Evolutionary conservation across 2,113 vertebrate genomes (phyloP), one percentile per base, ranked within the genome.

Genomic region (Panthera tigris): DNA sequence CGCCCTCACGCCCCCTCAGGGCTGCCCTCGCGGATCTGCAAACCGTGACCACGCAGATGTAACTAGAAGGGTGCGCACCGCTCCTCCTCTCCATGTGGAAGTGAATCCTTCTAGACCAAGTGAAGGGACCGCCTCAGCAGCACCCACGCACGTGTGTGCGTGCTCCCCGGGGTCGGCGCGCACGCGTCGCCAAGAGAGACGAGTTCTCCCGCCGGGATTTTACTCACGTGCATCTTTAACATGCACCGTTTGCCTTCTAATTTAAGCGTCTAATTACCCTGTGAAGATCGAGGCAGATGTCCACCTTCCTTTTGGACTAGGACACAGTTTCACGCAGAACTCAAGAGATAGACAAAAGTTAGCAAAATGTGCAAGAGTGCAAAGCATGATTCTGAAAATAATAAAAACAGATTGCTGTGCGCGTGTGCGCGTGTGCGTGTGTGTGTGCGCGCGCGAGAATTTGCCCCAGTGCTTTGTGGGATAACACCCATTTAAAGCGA

Each of bases 191-290:
- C 84, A 25, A 8, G 41, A 45, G 61, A 81, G 63, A n/a, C 18
- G 21, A 88, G 52, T 33, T 66, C 76, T 71, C 73, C 94, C 4
- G 5, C 91, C 7, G 57, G 81, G 89, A 39, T 86, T 88, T 82
- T 85, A 96, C 81, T 92, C 71, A 78, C 92, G 91, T 61, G 55
- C 55, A 57, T 21, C 19, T 57, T 95, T 50, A 91, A 84, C 82
- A 57, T 36, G 74, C 93, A 78, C 31, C 36, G 25, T 85, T 76
- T 68, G 86, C 90, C 66, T 97, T 96, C 94, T 95, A 96, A 89
- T 94, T 97, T 97, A 94, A 92, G 96, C 81, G 29, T 41, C 83
- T 87, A 92, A 97, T 96, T 95, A 94, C 61, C 66, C 87, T 18
- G 55, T 57, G 33, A 96, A 96, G 90, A 94, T 7, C 5, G 3